Conservation (phyloP, 2,113 vertebrate genomes). For the Elanoides forficatus region DNA sequence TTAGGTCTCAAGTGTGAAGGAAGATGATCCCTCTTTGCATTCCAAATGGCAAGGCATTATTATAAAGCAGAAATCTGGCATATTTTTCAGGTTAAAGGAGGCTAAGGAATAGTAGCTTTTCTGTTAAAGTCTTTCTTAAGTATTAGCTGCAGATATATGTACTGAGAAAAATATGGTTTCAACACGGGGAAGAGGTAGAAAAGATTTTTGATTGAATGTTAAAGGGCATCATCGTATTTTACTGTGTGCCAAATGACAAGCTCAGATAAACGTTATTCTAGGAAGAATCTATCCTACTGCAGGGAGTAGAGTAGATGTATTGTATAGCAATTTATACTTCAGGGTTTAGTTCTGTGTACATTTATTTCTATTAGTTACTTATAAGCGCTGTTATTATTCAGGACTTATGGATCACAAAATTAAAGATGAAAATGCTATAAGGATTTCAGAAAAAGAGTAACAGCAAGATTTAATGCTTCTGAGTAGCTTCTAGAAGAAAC, state of each 20-base stretch:
- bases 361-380: not conserved
- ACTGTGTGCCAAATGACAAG: not conserved
- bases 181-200: not conserved
- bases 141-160: not conserved
- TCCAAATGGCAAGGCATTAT: not conserved
- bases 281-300: not conserved
- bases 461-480: not conserved
- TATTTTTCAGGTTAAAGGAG: not conserved
- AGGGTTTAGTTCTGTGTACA: not conserved
- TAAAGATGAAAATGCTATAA: not conserved
- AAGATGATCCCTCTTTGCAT: slow-evolving; percentile 12
- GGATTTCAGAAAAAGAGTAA: not conserved
- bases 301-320: not conserved
- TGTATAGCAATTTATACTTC: not conserved
- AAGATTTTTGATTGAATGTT: not conserved
- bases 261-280: not conserved
- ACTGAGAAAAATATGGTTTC: not conserved
- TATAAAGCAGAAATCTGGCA: not conserved
- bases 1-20: not conserved
- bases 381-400: not conserved
- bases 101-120: not conserved
- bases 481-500: not conserved
- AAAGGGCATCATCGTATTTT: not conserved
- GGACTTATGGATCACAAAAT: not conserved
- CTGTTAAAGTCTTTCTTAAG: not conserved